A percentile compares a stretch with the other conserved stretches of the same genome.
These are phyloP conservation scores for Drosophila phalerata DNA, from an alignment of 2,888 invertebrate genomes.

Conservation along the genomic window DNA sequence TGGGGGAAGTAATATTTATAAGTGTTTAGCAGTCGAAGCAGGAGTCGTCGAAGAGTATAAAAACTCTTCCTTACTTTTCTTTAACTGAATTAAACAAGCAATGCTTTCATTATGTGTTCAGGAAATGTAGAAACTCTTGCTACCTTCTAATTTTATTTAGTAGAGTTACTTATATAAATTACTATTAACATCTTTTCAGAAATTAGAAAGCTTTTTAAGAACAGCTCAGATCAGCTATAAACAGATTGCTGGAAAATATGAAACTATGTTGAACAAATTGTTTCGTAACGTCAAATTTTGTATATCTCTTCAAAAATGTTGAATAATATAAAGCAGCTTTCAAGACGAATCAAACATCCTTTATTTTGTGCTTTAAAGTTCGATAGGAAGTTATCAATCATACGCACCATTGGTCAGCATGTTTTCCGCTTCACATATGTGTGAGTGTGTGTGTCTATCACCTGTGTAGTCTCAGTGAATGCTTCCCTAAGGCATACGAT, in stretches of 20 bases:
- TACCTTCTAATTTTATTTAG: not conserved
- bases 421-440: constrained; percentile 1
- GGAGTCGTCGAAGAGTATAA: no score
- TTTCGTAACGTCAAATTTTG: no score
- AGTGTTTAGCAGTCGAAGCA: no score
- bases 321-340: not conserved
- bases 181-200: no score
- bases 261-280: no score
- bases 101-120: no score
- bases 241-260: not conserved
- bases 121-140: not conserved
- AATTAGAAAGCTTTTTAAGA: no score
- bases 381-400: constrained; percentile 58
- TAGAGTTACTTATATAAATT: no score
- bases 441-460: constrained; percentile 9
- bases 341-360: not conserved
- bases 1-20: no score
- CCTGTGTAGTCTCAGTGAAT: constrained; percentile 32
- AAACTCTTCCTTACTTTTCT: not conserved
- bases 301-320: no score
- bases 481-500: constrained; percentile 44
- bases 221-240: not conserved
- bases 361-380: not conserved
- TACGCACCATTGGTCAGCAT: constrained; percentile 68
- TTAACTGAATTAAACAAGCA: not conserved